phyloP scores from a whole-genome alignment of 2,113 vertebrate genomes.

The Trichechus manatus region DNA sequence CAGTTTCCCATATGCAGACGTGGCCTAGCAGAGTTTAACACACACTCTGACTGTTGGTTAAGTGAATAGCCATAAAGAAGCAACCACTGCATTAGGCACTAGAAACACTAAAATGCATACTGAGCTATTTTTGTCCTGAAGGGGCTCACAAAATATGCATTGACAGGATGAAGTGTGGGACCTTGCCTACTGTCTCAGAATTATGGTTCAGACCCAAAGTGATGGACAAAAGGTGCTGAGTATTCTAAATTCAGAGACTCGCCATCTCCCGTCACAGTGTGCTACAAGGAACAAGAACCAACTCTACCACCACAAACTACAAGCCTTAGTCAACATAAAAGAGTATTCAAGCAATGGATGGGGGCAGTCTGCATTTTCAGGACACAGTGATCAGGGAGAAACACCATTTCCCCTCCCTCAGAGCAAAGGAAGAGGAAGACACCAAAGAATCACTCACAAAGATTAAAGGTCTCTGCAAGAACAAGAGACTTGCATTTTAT shows the following conservation, averaged over 20 bases:
- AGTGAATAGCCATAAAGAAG: background rate
- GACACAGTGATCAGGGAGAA: background rate
- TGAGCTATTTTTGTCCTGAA: background rate
- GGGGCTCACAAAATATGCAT: background rate
- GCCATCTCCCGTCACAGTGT: background rate
- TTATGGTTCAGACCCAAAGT: background rate
- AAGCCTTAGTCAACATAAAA: background rate
- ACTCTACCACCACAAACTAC: background rate
- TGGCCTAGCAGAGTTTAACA: fast-evolving
- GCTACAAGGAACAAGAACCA: background rate
- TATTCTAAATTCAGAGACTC: background rate
- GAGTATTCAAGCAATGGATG: background rate
- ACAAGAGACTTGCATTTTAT: background rate
- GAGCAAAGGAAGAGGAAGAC: background rate
- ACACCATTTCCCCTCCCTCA: background rate
- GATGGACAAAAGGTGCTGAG: background rate
- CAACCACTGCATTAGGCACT: background rate
- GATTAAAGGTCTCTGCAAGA: background rate
- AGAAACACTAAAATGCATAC: background rate
- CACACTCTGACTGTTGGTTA: background rate
- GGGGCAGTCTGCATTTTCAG: background rate
- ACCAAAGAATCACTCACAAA: background rate
- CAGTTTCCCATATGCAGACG: fast-evolving
- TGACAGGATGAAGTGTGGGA: background rate
- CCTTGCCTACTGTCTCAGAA: background rate